Conservation (phyloP, 2,888 invertebrate species). For the Myopa testacea region DNA sequence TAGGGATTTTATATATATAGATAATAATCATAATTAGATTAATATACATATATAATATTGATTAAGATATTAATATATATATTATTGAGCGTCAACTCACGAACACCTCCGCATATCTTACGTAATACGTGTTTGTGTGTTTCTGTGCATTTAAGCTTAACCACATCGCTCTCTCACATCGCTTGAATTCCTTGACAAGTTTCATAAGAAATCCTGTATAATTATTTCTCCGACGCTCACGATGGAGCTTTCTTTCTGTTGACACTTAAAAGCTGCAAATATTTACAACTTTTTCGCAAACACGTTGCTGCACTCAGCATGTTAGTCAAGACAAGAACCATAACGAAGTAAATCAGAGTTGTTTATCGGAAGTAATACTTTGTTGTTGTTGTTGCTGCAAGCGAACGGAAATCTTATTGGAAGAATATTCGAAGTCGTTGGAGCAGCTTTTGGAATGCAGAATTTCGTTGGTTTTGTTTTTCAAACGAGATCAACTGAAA, state of each 20-base stretch:
- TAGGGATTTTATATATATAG: no score
- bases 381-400: background rate
- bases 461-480: no score
- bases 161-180: background rate
- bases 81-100: no score
- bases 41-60: no score
- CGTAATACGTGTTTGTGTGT: background rate
- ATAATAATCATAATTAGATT: no score
- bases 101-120: background rate
- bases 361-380: background rate
- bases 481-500: no score
- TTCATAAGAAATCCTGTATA: background rate
- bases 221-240: no score
- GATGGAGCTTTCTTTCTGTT: constrained; percentile 7
- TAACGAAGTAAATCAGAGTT: no score
- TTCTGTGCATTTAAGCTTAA: background rate
- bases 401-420: constrained; percentile 15
- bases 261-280: constrained; percentile 28
- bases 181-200: background rate
- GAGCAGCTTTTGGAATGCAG: no score
- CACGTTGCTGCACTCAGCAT: background rate
- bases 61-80: no score
- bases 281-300: constrained; percentile 25
- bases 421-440: constrained; percentile 19
- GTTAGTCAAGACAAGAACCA: constrained; percentile 25